These are phyloP conservation scores for Synanthedon tipuliformis DNA, from an alignment of 2,888 invertebrate genomes.

Conservation along the genomic window DNA sequence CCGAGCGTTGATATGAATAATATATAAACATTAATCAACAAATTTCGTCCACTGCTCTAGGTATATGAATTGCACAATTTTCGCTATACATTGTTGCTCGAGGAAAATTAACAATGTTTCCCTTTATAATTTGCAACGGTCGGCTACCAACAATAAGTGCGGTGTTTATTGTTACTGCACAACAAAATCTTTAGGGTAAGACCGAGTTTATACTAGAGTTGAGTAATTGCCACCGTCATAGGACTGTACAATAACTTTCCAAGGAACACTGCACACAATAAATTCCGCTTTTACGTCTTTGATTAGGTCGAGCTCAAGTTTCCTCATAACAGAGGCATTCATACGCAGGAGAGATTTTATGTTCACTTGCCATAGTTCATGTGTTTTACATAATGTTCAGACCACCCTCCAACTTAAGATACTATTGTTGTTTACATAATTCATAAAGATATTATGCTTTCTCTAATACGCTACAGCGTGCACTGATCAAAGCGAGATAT, in stretches of 20 bases:
- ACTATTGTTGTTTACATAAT: neutral
- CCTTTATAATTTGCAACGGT: slow-evolving; percentile 13
- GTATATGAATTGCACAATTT: neutral
- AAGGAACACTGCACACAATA: slow-evolving; percentile 61
- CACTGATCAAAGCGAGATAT: neutral
- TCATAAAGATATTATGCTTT: neutral
- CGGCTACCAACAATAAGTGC: slow-evolving; percentile 7
- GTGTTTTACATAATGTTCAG: slow-evolving; percentile 35
- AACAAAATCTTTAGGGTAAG: slow-evolving; percentile 17
- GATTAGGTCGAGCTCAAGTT: slow-evolving; percentile 61
- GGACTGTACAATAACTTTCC: slow-evolving; percentile 58
- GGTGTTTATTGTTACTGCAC: slow-evolving; percentile 16
- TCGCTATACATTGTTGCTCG: slow-evolving; percentile 1
- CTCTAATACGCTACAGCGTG: neutral
- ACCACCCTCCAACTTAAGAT: slow-evolving; percentile 30
- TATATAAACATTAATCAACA: neutral
- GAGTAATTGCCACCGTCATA: slow-evolving; percentile 63
- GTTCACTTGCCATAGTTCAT: slow-evolving; percentile 27
- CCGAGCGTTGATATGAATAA: neutral
- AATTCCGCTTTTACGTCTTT: slow-evolving; percentile 63
- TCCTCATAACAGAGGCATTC: slow-evolving; percentile 40
- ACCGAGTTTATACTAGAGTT: slow-evolving; percentile 39
- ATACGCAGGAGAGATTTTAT: slow-evolving; percentile 27
- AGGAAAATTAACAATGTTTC: slow-evolving; percentile 15
- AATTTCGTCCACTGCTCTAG: neutral